Percentiles rank a stretch among this genome's conserved stretches.
phyloP scores from a whole-genome alignment of 2,113 vertebrate species.

The Vombatus ursinus region DNA sequence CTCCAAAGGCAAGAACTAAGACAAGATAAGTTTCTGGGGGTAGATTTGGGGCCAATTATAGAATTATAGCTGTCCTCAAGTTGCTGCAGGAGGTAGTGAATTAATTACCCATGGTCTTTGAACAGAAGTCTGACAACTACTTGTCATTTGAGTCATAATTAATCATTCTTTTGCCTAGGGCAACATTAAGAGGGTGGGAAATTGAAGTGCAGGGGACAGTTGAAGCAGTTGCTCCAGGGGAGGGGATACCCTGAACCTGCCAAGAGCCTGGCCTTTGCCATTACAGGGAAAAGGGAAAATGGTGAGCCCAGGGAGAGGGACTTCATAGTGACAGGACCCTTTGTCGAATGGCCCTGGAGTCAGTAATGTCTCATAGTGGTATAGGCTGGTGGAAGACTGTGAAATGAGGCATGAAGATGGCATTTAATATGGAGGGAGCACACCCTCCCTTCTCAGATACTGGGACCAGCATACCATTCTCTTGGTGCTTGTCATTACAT shows the following conservation, averaged over 20 bases:
- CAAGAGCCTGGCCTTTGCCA: neutral
- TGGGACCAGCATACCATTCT: neutral
- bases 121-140: neutral
- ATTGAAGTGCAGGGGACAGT: neutral
- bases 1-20: neutral
- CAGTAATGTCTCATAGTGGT: neutral
- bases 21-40: neutral
- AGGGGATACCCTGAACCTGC: neutral
- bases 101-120: neutral
- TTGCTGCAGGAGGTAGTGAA: neutral
- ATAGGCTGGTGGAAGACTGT: neutral
- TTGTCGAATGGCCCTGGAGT: neutral
- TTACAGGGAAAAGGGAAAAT: neutral
- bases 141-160: neutral
- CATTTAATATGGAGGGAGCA: neutral
- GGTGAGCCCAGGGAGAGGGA: neutral
- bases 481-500: neutral
- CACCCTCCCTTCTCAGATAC: neutral
- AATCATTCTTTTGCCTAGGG: neutral
- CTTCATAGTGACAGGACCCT: neutral
- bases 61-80: neutral
- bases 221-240: neutral
- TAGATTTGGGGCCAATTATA: neutral
- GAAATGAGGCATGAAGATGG: neutral
- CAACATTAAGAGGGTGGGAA: neutral